Percentiles rank a stretch among this genome's conserved stretches.
These are phyloP conservation scores for Lepus americanus DNA, from an alignment of 2,113 vertebrate species.

Conservation along the genomic window DNA sequence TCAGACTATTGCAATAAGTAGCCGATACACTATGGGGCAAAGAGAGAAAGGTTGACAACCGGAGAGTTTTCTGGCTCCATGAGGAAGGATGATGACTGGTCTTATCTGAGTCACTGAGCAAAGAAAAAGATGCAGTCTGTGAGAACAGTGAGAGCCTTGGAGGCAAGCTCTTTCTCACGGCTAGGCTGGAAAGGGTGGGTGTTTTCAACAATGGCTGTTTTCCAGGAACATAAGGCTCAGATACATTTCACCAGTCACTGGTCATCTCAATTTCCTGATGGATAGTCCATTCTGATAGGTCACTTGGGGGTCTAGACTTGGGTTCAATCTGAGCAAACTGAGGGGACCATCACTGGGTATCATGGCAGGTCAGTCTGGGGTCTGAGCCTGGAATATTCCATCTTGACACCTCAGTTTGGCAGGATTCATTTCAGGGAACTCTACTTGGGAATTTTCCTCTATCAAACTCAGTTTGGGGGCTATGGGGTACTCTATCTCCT, in stretches of 20 bases:
- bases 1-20: too few species aligned
- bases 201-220: not conserved
- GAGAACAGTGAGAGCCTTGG: not conserved
- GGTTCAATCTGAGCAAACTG: not conserved
- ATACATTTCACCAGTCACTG: not conserved
- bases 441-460: not conserved
- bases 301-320: not conserved
- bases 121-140: not conserved
- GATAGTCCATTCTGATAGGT: conserved; percentile 8
- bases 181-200: not conserved
- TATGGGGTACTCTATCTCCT: not conserved
- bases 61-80: not conserved
- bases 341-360: not conserved
- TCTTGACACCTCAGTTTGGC: not conserved
- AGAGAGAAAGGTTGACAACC: not conserved
- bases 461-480: not conserved
- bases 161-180: not conserved
- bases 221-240: not conserved
- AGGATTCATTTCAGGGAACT: not conserved
- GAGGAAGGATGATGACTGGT: not conserved
- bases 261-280: conserved; percentile 2
- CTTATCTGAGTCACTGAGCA: conserved; percentile 30
- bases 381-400: not conserved
- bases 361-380: not conserved
- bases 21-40: conserved; percentile 4